Conservation (phyloP, 2,888 invertebrate species). For the Venusia cambrica region DNA sequence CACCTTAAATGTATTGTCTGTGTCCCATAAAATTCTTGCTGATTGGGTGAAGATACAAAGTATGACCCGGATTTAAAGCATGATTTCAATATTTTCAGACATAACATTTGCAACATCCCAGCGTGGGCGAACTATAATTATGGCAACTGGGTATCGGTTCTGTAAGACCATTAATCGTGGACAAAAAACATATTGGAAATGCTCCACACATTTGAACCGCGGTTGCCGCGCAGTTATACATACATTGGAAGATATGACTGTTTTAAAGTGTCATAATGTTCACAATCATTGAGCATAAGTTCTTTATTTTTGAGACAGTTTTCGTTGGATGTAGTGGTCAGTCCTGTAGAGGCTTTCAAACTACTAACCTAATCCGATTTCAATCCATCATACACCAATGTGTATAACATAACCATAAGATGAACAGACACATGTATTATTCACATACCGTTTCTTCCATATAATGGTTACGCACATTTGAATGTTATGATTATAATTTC, state of each 20-base stretch:
- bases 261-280: slow-evolving; percentile 27
- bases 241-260: slow-evolving; percentile 21
- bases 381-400: too few relatives aligned
- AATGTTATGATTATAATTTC: too few relatives aligned
- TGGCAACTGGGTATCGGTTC: slow-evolving; percentile 22
- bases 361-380: too few relatives aligned
- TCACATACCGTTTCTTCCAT: too few relatives aligned
- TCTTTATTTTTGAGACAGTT: too few relatives aligned
- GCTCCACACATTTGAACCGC: slow-evolving; percentile 22
- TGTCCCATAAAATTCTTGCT: too few relatives aligned
- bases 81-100: slow-evolving; percentile 2
- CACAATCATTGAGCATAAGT: slow-evolving; percentile 25
- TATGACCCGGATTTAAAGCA: slow-evolving; percentile 1
- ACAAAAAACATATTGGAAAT: slow-evolving; percentile 30
- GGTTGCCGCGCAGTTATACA: slow-evolving; percentile 31
- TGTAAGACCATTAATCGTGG: slow-evolving; percentile 14
- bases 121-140: not conserved
- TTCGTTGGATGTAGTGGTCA: too few relatives aligned
- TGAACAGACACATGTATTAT: too few relatives aligned
- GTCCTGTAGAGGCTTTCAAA: too few relatives aligned
- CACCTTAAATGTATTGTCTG: too few relatives aligned
- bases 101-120: not conserved
- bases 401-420: too few relatives aligned
- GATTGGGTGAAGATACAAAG: not conserved
- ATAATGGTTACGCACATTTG: too few relatives aligned